Base-by-base conservation (phyloP, 2,888 invertebrate species). In the Plutella xylostella region DNA sequence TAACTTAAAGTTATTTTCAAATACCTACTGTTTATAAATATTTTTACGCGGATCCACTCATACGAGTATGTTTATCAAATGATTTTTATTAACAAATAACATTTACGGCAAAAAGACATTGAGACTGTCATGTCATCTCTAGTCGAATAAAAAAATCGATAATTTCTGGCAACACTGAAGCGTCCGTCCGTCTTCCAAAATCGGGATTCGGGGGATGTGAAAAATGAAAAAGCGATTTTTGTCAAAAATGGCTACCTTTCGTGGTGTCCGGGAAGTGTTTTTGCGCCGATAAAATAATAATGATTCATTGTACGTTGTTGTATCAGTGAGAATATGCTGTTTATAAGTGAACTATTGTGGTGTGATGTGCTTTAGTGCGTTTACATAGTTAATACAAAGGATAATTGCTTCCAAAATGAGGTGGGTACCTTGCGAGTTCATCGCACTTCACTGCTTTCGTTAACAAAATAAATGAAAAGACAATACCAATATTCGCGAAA, bases 391-490 rank as follows among this genome's bases (percentile, higher is more conserved):
- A 65, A 75, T 65, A 79, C 77, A 78, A 77, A 78, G 77, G 76
- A 77, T 66, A 68, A 65, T 54, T 68, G 64, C 69, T 56, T 68
- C 75, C 80, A 79, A 37, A 77, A 83, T 83, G 82, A 83, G 82
- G 82, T 82, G 75, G 54, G 83, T 77, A 54, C 48, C 55, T 7
- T 31, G 70, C n/a, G n/a, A 66, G 72, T 75, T 75, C 72, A 76
- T 75, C 74, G 73, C 62, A 66, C 72, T 56, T 64, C 50, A 51
- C 33, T 71, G 69, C 72, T 77, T 77, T 77, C 60, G 62, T 71
- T 68, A 73, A 66, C 72, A 80, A 80, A 79, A 82, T 76, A 77
- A 79, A 79, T 79, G 78, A 79, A 78, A 79, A 77, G 57, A 51
- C 51, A 56, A 60, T 57, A 51, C 64, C n/a, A n/a, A n/a, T n/a